Evolutionary conservation across 1,140 invertebrate genomes (phyloP), one percentile per base, ranked within the genome.

Genomic region (Rhagoletis pomonella): DNA sequence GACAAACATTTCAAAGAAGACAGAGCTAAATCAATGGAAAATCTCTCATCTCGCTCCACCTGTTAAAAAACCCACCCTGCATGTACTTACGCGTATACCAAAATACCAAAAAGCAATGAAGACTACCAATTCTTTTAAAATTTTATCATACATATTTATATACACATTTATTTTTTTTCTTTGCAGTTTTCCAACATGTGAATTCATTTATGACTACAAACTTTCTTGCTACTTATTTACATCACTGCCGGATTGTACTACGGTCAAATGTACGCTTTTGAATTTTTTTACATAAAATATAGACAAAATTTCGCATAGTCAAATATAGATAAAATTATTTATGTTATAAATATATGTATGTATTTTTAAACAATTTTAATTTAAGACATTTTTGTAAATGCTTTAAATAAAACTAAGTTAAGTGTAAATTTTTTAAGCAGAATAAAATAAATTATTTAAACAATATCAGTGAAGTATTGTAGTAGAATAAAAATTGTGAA

Each of bases 161-260:
- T 67, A 3, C 55, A 55, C 65, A 73, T 87, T 69, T 86, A 47
- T 88, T 58, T 29, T 29, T 29, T 87, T 29, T 67, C 29, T 17
- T 7, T 89, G 86, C 89, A 92, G 91, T 84, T 92, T 89, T 85
- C 91, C 91, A 86, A 91, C 90, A 86, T 92, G 91, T 90, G 91
- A 92, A 88, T 92, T 92, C 87, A 92, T 92, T 87, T 91, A 92
- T 88, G 91, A 92, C 85, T 92, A 92, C 86, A 92, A 92, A 89
- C 86, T 92, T 88, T 92, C 91, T 88, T 92, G 91, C 88, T 91
- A 92, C 88, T 90, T 92, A 88, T 92, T 92, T 88, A 92, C 91
- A 77, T 92, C 91, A 91, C 91, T 92, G 91, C 91, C 91, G 86
- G 91, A 92, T 89, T 92, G 91, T 85, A 92, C 91, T 86, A 90